Evolutionary conservation across 2,888 invertebrate genomes (phyloP).

Genomic region (Drosophila neutralis): DNA sequence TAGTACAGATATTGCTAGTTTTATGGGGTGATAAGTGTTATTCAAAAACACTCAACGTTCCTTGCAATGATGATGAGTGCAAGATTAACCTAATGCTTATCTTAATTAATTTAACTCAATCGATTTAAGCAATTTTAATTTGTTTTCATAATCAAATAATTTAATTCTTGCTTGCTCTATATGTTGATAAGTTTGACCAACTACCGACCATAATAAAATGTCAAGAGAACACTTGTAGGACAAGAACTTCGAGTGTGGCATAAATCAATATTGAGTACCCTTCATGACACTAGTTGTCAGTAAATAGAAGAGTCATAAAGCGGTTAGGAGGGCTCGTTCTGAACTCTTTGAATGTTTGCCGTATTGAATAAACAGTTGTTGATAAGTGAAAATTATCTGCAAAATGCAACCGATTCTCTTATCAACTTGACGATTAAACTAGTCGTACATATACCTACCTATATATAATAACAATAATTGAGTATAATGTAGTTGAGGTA

Average conservation of each 20-base stretch:
- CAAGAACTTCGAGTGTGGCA: conserved; percentile 2
- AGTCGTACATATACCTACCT: conserved; percentile 31
- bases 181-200: background rate
- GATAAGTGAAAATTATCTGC: conserved; percentile 57
- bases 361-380: conserved; percentile 44
- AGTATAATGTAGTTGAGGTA: conserved; percentile 31
- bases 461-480: conserved; percentile 45
- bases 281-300: conserved; percentile 31
- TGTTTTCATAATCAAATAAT: background rate
- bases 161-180: background rate
- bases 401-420: conserved; percentile 50
- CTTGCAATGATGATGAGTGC: background rate
- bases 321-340: conserved; percentile 13
- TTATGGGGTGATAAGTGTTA: background rate
- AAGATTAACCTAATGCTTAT: background rate
- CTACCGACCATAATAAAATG: background rate
- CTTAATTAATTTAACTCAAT: background rate
- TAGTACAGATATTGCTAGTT: background rate
- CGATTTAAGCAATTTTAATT: background rate
- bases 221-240: background rate
- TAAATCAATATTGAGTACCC: conserved; percentile 48
- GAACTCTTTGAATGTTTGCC: conserved; percentile 44
- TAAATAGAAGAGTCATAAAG: conserved; percentile 50
- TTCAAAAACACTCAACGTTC: background rate
- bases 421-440: conserved; percentile 59